Base-by-base conservation (phyloP, 2,797 vertebrate genomes). In the Atherinosoma microstoma region DNA sequence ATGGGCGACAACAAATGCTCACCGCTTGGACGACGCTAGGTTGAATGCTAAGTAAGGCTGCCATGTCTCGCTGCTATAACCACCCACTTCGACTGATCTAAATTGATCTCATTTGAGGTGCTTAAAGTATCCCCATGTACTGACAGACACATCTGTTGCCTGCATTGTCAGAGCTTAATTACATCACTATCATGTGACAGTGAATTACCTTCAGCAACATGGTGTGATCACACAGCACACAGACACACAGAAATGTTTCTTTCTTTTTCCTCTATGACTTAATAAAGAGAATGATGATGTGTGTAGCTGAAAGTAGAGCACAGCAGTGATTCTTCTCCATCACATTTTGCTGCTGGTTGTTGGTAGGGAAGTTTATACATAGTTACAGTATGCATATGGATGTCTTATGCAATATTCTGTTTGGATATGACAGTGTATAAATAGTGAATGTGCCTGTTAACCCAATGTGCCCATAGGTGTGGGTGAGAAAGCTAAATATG, bases 71-170 rank as follows among this genome's bases (percentile, higher is more conserved):
- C 51, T 16, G 62, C 72, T 66, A 24, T 70, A 73, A 79, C 86
- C 78, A 64, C 64, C 69, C 20, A 18, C 67, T 79, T 63, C 78
- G 77, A 90, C 86, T 38, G 22, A 20, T 42, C 62, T 36, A 84
- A 86, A 89, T 86, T 76, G 68, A 84, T 79, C 78, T 80, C 34
- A 79, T 84, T 85, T 78, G 29, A 80, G 70, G 67, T 47, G 64
- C 68, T 88, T 80, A 77, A 38, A 56, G 34, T 57, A 40, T 38
- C 69, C 22, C 10, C 8, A 54, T 18, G 53, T 30, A 58, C 76
- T 65, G 73, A 70, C 7, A 22, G 59, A 79, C 54, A 63, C 76
- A 67, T 66, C 70, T 76, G 67, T 75, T 69, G 63, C 12, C 54
- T 32, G 51, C 60, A 58, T 62, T 85, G 71, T 81, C 70, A 58